Evolutionary conservation across 2,888 invertebrate genomes (phyloP).

Genomic region (Eupithecia tripunctaria): DNA sequence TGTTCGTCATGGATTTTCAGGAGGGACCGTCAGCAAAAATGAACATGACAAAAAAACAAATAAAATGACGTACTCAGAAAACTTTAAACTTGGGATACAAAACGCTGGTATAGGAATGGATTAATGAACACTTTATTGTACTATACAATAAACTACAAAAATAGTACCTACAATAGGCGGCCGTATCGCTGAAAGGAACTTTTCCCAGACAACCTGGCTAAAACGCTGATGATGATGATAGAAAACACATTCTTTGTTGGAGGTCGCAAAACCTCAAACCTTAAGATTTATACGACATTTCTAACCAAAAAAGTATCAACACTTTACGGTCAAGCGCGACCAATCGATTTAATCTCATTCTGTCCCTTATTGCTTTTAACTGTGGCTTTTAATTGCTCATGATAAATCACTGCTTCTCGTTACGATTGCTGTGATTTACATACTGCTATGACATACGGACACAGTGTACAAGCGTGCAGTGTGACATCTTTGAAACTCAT

Average conservation of each 20-base stretch:
- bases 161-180: too few relatives aligned
- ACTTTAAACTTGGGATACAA: too few relatives aligned
- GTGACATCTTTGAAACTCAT: neutral
- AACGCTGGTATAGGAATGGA: too few relatives aligned
- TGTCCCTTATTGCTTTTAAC: slow-evolving; percentile 67
- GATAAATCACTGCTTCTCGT: slow-evolving; percentile 80
- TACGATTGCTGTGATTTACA: slow-evolving; percentile 80
- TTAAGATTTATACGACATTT: slow-evolving; percentile 74
- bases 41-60: too few relatives aligned
- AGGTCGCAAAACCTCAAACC: slow-evolving; percentile 74
- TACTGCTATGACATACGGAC: slow-evolving; percentile 75
- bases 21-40: too few relatives aligned
- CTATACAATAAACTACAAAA: too few relatives aligned
- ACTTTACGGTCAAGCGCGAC: slow-evolving; percentile 73
- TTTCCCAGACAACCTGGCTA: too few relatives aligned
- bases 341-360: slow-evolving; percentile 78
- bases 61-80: too few relatives aligned
- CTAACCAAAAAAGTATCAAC: slow-evolving; percentile 77
- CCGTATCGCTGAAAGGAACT: too few relatives aligned
- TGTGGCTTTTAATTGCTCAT: slow-evolving; percentile 76
- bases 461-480: slow-evolving; percentile 22
- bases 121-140: too few relatives aligned
- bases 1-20: too few relatives aligned
- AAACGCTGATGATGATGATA: neutral
- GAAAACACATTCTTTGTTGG: slow-evolving; percentile 51